Base-by-base conservation (phyloP, 2,797 vertebrate genomes). In the Acipenser ruthenus region DNA sequence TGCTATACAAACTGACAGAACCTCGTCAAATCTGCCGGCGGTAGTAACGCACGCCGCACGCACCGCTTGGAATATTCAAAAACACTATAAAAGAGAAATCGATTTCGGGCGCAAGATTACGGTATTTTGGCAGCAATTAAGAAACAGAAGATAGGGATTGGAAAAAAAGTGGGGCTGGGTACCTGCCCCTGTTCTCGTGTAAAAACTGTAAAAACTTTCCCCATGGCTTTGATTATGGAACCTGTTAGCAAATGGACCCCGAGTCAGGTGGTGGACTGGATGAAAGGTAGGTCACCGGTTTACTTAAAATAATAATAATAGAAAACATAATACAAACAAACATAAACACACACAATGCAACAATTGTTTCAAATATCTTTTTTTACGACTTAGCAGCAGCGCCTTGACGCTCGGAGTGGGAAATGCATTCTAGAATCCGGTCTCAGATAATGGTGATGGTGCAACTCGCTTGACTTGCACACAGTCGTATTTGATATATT, bases 181-280 rank as follows among this genome's bases (percentile, higher is more conserved):
- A 12, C 60, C 74, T 79, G 77, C 73, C 69, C 78, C 78, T 83
- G 85, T 86, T 85, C 81, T 84, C 74, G 72, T 68, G 67, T 79
- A 75, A 69, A 70, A 80, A 70, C 67, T 68, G 77, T 73, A 77
- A 75, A 87, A 91, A 91, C 86, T 91, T 90, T 82, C 83, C 62
- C 76, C 62, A 96, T 97, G 95, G 95, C 95, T 73, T 87, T 97
- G 79, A 93, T 96, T 71, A 97, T 97, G 96, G 96, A 98, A 86
- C 96, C 96, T 13, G 94, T 98, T 77, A 98, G 95, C 84, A 98
- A 97, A 90, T 98, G 95, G 96, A 95, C 93, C 82, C 95, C 93
- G 71, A 89, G 89, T 80, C 96, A 98, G 84, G 95, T 98, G 78
- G 93, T 97, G 73, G 96, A 98, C 85, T 98, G 96, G 96, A 98